Evolutionary conservation across 2,888 invertebrate species (phyloP), one percentile per base, ranked within the genome.

Genomic region (Pandemis heparana): DNA sequence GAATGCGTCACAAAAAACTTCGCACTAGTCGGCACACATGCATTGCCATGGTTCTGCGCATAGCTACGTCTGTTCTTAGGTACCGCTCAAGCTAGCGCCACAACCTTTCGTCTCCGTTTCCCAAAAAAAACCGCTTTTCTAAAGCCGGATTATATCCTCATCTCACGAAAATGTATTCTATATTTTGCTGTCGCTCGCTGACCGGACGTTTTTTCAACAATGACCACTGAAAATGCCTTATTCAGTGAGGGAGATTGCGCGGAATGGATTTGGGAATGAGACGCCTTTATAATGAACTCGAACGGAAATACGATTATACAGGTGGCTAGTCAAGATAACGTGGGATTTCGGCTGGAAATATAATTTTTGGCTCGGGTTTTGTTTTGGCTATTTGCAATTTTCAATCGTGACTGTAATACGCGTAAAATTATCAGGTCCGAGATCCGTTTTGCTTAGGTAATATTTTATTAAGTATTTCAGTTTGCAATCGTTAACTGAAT

Each of bases 111-210:
- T 60, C 68, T 74, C 78, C 53, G 79, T 67, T 12, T 75, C 76
- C 75, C 76, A 78, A 80, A 86, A 87, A 88, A 87, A 88, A 82
- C 61, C 53, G 46, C n/a, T 61, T 39, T 70, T 74, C 85, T 83
- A 89, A 89, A 90, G 88, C 91, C 88, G 87, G 90, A 91, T 92
- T 90, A 92, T 87, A 84, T 85, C 86, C 87, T 89, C 89, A 89
- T 92, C 86, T 88, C 83, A 78, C 77, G 78, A 78, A 87, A 91
- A 90, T 89, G 83, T 91, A 90, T 92, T 91, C 87, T 85, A 85
- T 89, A 90, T 89, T 90, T 91, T 89, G 90, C 84, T 41, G 84
- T 84, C 78, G 88, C 90, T 92, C 78, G 88, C 90, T 92, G 92
- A 90, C 92, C 90, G 89, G 84, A 87, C 86, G 80, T 80, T 86